Evolutionary conservation across 2,888 invertebrate species (phyloP).

Genomic region (Strigamia maritima): DNA sequence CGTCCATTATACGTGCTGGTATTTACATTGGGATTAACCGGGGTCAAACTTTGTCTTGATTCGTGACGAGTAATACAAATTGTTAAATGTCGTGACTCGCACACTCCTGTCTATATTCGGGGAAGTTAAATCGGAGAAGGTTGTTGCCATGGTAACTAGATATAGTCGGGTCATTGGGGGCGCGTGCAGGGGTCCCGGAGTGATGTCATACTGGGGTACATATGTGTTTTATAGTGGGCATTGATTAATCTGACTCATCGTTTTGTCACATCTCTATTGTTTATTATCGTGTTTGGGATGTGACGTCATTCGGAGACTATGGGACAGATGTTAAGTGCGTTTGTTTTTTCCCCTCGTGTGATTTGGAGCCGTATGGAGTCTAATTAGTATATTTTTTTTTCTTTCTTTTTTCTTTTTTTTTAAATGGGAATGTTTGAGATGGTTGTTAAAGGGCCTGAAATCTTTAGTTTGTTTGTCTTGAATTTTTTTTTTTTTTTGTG

Average conservation of each 20-base stretch:
- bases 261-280: constrained; percentile 20
- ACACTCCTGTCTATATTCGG: neutral
- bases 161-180: constrained; percentile 20
- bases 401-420: neutral
- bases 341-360: neutral
- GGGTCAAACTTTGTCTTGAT: constrained; percentile 1
- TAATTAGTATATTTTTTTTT: neutral
- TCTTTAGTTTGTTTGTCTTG: neutral
- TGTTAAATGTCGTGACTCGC: constrained; percentile 12
- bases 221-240: constrained; percentile 24
- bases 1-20: neutral
- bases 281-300: constrained; percentile 8
- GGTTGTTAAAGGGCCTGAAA: neutral
- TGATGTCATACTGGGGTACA: constrained; percentile 21
- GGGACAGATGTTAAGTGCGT: neutral
- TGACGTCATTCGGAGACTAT: constrained; percentile 10
- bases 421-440: neutral
- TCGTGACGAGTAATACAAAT: constrained; percentile 34
- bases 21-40: neutral
- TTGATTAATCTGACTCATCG: constrained; percentile 28
- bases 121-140: constrained; percentile 20
- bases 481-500: neutral
- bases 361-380: neutral
- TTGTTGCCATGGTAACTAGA: constrained; percentile 6
- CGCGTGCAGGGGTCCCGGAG: constrained; percentile 8